These are phyloP conservation scores for Panthera tigris DNA, from an alignment of 2,113 vertebrate species.

Conservation along the genomic window DNA sequence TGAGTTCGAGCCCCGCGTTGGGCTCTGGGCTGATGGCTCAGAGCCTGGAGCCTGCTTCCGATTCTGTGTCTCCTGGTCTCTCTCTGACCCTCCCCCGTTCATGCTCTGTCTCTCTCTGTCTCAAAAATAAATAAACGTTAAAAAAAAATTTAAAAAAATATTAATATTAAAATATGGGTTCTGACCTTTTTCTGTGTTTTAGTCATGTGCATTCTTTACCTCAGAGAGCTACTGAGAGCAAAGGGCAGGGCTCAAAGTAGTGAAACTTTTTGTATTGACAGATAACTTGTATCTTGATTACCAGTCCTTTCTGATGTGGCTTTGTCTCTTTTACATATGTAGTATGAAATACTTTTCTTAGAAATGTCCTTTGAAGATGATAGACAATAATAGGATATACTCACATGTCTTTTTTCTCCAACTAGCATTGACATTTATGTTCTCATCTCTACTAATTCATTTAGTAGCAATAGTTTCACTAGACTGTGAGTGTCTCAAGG, in stretches of 20 bases:
- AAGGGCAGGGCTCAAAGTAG: neutral
- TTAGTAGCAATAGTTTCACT: neutral
- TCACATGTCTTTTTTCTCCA: neutral
- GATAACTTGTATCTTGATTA: neutral
- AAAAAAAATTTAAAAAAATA: no score
- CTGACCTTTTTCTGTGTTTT: neutral
- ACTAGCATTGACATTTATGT: neutral
- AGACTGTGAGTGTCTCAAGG: neutral
- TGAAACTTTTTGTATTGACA: neutral
- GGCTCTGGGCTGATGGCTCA: no score
- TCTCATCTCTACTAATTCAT: neutral
- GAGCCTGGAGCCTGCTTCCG: no score
- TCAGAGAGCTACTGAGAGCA: neutral
- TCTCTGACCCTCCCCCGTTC: no score
- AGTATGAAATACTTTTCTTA: neutral
- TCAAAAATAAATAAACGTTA: no score
- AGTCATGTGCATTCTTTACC: neutral
- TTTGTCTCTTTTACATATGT: neutral
- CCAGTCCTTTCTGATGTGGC: neutral
- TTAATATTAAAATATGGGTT: neutral
- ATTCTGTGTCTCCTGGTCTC: no score
- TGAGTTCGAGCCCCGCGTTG: no score
- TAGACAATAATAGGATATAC: neutral
- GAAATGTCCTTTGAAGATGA: neutral
- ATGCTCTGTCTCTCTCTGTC: no score